Conservation (phyloP, 2,888 invertebrate species). For the Drosophila suboccidentalis region DNA sequence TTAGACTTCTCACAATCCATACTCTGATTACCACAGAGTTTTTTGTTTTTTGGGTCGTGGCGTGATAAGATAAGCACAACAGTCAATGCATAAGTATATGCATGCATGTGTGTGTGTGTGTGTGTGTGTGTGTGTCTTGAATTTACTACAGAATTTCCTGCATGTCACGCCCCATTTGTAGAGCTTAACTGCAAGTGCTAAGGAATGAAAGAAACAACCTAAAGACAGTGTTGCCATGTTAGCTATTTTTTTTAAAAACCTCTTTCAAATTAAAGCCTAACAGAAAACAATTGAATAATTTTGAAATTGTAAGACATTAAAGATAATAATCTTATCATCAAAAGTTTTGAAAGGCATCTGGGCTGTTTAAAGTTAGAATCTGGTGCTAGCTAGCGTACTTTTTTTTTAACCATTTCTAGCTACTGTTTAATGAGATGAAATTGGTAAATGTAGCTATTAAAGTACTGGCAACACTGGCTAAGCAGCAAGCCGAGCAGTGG, state of each 20-base stretch:
- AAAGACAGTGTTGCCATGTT: conserved; percentile 3
- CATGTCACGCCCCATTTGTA: conserved; percentile 21
- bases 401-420: no score
- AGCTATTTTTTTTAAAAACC: not conserved
- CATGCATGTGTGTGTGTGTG: not conserved
- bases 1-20: not conserved
- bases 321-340: no score
- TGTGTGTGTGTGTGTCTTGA: not conserved
- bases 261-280: no score
- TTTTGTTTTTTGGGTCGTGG: conserved; percentile 30
- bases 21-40: conserved; percentile 41
- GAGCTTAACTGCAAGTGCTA: not conserved
- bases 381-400: no score
- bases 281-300: no score
- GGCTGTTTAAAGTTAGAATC: no score
- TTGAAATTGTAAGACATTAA: no score
- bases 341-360: no score
- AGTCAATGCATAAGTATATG: not conserved
- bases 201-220: not conserved
- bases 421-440: no score
- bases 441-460: no score
- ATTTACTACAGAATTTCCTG: not conserved
- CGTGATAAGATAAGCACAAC: conserved; percentile 47
- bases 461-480: no score
- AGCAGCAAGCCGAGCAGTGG: no score